Evolutionary conservation across 2,888 invertebrate genomes (phyloP).

Genomic region (Epinotia nisella): DNA sequence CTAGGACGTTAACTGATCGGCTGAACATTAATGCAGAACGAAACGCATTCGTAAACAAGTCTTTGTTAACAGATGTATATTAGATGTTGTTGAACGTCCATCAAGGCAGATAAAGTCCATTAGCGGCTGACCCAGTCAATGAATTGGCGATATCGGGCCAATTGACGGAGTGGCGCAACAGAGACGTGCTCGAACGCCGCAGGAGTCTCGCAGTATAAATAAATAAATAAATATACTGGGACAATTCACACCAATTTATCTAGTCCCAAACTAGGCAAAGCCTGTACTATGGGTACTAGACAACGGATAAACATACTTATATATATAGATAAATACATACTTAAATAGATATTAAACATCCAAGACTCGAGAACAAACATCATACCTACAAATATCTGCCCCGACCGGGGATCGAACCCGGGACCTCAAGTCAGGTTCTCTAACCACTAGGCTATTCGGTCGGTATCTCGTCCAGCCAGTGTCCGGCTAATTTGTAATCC

Average conservation of each 20-base stretch:
- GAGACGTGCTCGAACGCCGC: slow-evolving; percentile 10
- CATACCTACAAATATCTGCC: no score
- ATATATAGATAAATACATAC: no score
- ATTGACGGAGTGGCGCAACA: slow-evolving; percentile 56
- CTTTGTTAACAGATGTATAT: slow-evolving; percentile 37
- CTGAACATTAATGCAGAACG: slow-evolving; percentile 10
- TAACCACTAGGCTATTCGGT: no score
- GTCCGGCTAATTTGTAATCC: slow-evolving; percentile 4
- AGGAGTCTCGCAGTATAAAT: slow-evolving; percentile 17
- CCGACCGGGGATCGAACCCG: no score
- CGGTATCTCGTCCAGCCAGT: slow-evolving; percentile 23
- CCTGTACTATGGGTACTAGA: no score
- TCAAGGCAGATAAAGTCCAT: slow-evolving; percentile 54
- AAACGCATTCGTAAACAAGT: slow-evolving; percentile 23
- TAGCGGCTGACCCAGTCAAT: slow-evolving; percentile 63
- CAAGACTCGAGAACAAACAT: no score
- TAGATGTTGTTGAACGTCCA: slow-evolving; percentile 31
- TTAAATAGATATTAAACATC: no score
- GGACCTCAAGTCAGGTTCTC: no score
- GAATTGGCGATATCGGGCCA: slow-evolving; percentile 67
- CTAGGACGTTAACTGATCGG: slow-evolving; percentile 7
- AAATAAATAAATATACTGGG: no score
- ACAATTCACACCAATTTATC: no score
- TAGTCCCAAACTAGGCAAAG: no score
- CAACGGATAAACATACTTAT: no score